phyloP scores from a whole-genome alignment of 1,140 invertebrate genomes.

The Plectrocnemia conspersa region DNA sequence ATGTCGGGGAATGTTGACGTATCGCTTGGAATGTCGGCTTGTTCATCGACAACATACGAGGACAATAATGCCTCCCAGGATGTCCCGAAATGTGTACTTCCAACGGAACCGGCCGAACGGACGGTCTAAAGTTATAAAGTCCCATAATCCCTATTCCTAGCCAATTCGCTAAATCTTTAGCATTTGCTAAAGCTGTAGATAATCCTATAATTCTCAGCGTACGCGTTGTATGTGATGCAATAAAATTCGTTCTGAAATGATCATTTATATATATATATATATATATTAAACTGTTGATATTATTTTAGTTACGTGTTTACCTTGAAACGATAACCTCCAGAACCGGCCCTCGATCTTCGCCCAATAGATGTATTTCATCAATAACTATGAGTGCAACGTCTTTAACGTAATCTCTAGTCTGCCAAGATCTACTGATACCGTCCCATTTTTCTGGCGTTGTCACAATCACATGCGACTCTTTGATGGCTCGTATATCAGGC shows the following conservation, averaged over 20 bases:
- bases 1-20: slow-evolving; percentile 80
- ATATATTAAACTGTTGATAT: slow-evolving; percentile 1
- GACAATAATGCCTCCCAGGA: slow-evolving; percentile 97
- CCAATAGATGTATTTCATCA: slow-evolving; percentile 97
- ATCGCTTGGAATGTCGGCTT: slow-evolving; percentile 97
- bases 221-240: slow-evolving; percentile 76
- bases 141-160: slow-evolving; percentile 86
- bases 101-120: slow-evolving; percentile 93
- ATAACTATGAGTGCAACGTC: slow-evolving; percentile 93
- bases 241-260: slow-evolving; percentile 74
- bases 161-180: slow-evolving; percentile 95
- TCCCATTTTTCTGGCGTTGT: slow-evolving; percentile 99
- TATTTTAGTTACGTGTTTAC: slow-evolving; percentile 32
- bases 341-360: slow-evolving; percentile 81
- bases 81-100: slow-evolving; percentile 87
- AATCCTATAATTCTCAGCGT: slow-evolving; percentile 86
- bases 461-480: slow-evolving; percentile 85
- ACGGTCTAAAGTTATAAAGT: slow-evolving; percentile 96
- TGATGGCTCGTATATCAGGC: slow-evolving; percentile 85
- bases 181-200: slow-evolving; percentile 97
- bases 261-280: not conserved
- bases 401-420: slow-evolving; percentile 90
- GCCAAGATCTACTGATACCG: slow-evolving; percentile 95
- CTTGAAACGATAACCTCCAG: slow-evolving; percentile 82
- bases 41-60: slow-evolving; percentile 99